A percentile compares a stretch with the other conserved stretches of the same genome.
phyloP scores from a whole-genome alignment of 2,888 invertebrate genomes.

The Unio delphinus region DNA sequence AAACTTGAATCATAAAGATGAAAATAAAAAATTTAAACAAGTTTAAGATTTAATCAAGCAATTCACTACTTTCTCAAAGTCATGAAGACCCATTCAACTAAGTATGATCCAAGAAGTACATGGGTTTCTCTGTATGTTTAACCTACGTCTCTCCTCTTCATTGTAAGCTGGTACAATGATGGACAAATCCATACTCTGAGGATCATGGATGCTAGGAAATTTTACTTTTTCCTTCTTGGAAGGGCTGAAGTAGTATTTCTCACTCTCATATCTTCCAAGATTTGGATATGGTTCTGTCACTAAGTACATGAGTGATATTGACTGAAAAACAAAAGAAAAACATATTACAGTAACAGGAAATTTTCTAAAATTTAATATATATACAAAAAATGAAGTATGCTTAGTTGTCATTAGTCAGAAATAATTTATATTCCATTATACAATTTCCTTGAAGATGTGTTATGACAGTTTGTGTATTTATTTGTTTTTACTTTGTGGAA shows the following conservation, averaged over 20 bases:
- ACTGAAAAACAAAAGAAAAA: constrained; percentile 40
- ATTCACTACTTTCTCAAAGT: too few relatives aligned
- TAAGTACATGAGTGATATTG: constrained; percentile 51
- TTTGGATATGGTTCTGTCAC: constrained; percentile 62
- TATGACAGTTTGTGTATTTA: too few relatives aligned
- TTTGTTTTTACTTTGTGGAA: too few relatives aligned
- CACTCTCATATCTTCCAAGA: constrained; percentile 79
- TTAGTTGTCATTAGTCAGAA: too few relatives aligned
- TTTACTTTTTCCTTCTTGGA: constrained; percentile 70
- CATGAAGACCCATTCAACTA: too few relatives aligned
- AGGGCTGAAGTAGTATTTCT: constrained; percentile 82
- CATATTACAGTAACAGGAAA: not conserved
- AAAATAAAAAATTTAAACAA: too few relatives aligned
- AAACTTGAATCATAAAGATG: too few relatives aligned
- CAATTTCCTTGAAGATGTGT: too few relatives aligned
- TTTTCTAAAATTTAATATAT: too few relatives aligned
- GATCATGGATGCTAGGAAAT: constrained; percentile 85
- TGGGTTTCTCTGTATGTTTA: not conserved
- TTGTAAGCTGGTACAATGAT: constrained; percentile 97
- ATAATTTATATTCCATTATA: too few relatives aligned
- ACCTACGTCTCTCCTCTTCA: constrained; percentile 91
- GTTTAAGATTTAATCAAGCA: too few relatives aligned
- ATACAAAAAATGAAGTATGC: too few relatives aligned
- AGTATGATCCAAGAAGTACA: not conserved
- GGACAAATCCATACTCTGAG: constrained; percentile 83